phyloP scores from a whole-genome alignment of 2,797 vertebrate genomes.

The Benthosema pterotum region DNA sequence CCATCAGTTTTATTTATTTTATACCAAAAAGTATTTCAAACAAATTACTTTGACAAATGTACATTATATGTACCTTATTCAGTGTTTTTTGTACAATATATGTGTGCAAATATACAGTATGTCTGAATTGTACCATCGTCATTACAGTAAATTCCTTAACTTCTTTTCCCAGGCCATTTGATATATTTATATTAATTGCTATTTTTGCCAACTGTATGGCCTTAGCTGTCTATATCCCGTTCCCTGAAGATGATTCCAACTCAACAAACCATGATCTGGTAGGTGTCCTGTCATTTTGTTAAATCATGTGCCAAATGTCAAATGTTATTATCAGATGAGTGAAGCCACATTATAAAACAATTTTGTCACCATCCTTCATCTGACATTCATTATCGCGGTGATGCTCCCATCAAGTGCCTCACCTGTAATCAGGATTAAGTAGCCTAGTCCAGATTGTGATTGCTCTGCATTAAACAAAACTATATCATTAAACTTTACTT shows the following conservation, averaged over 20 bases:
- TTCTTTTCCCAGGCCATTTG: constrained; percentile 91
- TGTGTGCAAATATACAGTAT: not conserved
- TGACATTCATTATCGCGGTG: not conserved
- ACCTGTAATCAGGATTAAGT: not conserved
- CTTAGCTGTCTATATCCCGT: constrained; percentile 99
- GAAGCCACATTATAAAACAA: not conserved
- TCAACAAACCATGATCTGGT: constrained; percentile 99
- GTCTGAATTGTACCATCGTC: not conserved
- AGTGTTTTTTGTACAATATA: no score
- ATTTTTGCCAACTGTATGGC: constrained; percentile 99
- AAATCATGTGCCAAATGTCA: not conserved
- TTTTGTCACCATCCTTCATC: constrained; percentile 6
- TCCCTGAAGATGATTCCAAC: constrained; percentile 98
- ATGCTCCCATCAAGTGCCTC: not conserved
- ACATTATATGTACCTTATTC: constrained; percentile 21
- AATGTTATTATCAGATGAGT: no score
- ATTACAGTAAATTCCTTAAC: constrained; percentile 79
- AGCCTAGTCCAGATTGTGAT: not conserved
- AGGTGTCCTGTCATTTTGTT: constrained; percentile 70
- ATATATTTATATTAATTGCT: constrained; percentile 99
- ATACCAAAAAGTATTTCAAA: not conserved
- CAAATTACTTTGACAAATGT: constrained; percentile 19
- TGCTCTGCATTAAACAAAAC: not conserved
- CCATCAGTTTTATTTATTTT: constrained; percentile 32
- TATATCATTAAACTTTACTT: not conserved